Percentiles rank a stretch among this genome's conserved stretches.
These are phyloP conservation scores for Quadriops clusia DNA, from an alignment of 2,888 invertebrate species.

Conservation along the genomic window DNA sequence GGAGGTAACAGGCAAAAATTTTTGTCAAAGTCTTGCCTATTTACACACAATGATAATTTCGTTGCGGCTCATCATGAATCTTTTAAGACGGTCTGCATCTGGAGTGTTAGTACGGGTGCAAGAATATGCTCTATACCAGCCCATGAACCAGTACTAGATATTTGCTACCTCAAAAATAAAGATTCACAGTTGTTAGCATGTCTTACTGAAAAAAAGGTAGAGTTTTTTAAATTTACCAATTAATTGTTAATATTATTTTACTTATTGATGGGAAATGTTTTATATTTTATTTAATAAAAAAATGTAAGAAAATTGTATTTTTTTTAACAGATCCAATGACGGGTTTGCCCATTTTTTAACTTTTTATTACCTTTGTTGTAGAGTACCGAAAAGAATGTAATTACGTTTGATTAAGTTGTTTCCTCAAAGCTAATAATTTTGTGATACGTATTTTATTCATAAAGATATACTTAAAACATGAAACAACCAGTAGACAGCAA, in stretches of 20 bases:
- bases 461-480: too few species aligned
- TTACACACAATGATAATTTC: conserved; percentile 45
- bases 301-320: too few species aligned
- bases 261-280: too few species aligned
- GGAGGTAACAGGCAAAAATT: conserved; percentile 57
- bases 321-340: too few species aligned
- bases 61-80: conserved; percentile 68
- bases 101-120: conserved; percentile 46
- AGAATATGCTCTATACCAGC: conserved; percentile 46
- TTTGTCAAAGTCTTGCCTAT: conserved; percentile 52
- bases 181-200: conserved; percentile 48
- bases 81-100: conserved; percentile 49
- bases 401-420: too few species aligned
- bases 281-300: too few species aligned
- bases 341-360: too few species aligned
- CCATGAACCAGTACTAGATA: conserved; percentile 54
- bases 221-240: conserved; percentile 44
- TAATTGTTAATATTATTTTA: conserved; percentile 1
- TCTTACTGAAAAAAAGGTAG: conserved; percentile 52
- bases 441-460: too few species aligned
- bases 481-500: too few species aligned
- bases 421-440: too few species aligned
- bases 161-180: conserved; percentile 46
- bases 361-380: too few species aligned
- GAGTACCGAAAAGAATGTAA: too few species aligned